Evolutionary conservation across 2,888 invertebrate genomes (phyloP).

Genomic region (Odontomyia ornata): DNA sequence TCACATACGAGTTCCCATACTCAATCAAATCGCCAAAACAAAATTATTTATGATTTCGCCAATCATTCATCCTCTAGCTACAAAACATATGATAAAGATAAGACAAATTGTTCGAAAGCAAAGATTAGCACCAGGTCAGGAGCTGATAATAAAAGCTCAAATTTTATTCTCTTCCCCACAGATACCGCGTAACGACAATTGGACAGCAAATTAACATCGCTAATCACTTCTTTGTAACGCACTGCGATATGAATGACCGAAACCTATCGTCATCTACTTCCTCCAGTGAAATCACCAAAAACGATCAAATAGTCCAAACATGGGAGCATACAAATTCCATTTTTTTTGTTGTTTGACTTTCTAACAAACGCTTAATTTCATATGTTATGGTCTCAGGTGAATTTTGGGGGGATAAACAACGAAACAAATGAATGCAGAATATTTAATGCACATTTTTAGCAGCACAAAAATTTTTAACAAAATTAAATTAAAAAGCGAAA

Average conservation of each 20-base stretch:
- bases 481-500: background rate
- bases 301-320: too few relatives aligned
- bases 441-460: background rate
- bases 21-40: too few relatives aligned
- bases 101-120: slow-evolving; percentile 1
- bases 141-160: slow-evolving; percentile 26
- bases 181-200: background rate
- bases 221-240: too few relatives aligned
- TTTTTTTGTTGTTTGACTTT: too few relatives aligned
- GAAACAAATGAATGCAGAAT: too few relatives aligned
- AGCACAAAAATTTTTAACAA: background rate
- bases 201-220: background rate
- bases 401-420: slow-evolving; percentile 1
- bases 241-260: too few relatives aligned
- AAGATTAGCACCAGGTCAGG: slow-evolving; percentile 43
- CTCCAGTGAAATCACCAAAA: too few relatives aligned
- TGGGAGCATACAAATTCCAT: slow-evolving; percentile 35
- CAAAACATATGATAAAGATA: slow-evolving; percentile 9
- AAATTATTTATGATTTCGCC: too few relatives aligned
- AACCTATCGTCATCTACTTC: too few relatives aligned
- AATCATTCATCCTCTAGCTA: background rate
- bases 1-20: too few relatives aligned
- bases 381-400: background rate
- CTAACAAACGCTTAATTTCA: background rate
- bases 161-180: background rate